Percentiles rank a stretch among this genome's conserved stretches.
Conservation (phyloP, 1,140 invertebrate genomes). For the Drosophila jambulina region DNA sequence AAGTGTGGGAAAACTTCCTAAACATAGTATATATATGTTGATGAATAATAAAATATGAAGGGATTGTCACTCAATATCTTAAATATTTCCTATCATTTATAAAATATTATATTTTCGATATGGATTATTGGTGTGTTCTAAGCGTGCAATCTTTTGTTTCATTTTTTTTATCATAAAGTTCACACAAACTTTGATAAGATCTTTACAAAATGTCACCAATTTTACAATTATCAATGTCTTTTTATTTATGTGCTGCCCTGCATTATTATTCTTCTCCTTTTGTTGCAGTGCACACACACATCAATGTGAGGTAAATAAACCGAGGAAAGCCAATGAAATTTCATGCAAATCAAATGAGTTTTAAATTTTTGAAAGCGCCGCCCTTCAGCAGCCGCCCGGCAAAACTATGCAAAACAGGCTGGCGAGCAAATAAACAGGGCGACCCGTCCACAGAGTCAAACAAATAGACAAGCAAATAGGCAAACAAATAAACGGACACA, state of each 20-base stretch:
- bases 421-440: slow-evolving; percentile 54
- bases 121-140: too few species aligned
- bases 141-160: neutral
- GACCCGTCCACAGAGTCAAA: slow-evolving; percentile 26
- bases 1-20: too few species aligned
- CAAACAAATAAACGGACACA: slow-evolving; percentile 77
- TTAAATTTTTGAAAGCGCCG: slow-evolving; percentile 66
- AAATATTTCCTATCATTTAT: neutral
- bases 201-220: neutral
- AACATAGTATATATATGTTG: neutral
- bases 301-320: slow-evolving; percentile 56
- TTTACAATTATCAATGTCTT: neutral
- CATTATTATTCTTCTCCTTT: neutral
- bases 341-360: slow-evolving; percentile 82
- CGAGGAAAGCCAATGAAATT: slow-evolving; percentile 63
- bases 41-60: neutral
- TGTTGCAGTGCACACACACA: slow-evolving; percentile 21
- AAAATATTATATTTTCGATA: too few species aligned
- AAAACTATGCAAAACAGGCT: slow-evolving; percentile 59
- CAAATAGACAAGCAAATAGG: slow-evolving; percentile 59
- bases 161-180: neutral
- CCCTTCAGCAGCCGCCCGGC: slow-evolving; percentile 8
- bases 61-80: too few species aligned
- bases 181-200: neutral
- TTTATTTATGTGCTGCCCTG: neutral